Conservation (phyloP, 2,797 vertebrate species). For the Acanthiza pusilla region DNA sequence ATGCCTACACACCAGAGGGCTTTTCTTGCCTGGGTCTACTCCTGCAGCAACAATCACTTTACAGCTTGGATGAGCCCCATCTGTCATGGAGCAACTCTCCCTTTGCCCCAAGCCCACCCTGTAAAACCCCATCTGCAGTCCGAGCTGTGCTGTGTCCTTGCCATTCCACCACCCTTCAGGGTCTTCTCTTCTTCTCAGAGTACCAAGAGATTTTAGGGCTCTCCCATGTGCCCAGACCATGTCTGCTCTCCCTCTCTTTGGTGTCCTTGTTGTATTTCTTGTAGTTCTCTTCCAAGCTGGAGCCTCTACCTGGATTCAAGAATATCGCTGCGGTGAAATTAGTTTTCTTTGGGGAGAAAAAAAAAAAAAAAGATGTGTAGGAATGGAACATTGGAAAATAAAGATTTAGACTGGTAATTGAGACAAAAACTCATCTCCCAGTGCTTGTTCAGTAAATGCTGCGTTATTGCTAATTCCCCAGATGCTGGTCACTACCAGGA, state of each 20-base stretch:
- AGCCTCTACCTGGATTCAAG: neutral
- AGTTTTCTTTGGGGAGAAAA: neutral
- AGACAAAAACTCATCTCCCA: conserved; percentile 30
- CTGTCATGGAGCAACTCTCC: neutral
- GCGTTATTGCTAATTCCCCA: conserved; percentile 46
- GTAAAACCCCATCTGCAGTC: neutral
- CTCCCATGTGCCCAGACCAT: neutral
- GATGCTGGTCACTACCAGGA: conserved; percentile 44
- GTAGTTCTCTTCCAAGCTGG: neutral
- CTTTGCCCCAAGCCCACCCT: neutral
- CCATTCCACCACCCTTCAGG: neutral
- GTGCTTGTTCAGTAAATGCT: conserved; percentile 5
- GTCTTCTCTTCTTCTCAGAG: neutral
- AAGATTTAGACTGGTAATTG: conserved; percentile 43
- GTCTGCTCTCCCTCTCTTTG: neutral
- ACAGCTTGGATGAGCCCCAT: neutral
- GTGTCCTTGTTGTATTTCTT: neutral
- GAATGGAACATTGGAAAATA: neutral
- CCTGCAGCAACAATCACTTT: neutral
- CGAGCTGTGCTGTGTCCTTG: accelerated
- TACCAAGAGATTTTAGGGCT: neutral
- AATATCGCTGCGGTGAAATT: neutral
- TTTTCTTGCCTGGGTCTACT: neutral
- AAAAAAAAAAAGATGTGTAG: neutral
- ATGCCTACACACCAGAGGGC: accelerated